Evolutionary conservation across 92 coral and sea anemone species (phyloP), one percentile per base, ranked within the genome.

Genomic region (Micromussa lordhowensis): DNA sequence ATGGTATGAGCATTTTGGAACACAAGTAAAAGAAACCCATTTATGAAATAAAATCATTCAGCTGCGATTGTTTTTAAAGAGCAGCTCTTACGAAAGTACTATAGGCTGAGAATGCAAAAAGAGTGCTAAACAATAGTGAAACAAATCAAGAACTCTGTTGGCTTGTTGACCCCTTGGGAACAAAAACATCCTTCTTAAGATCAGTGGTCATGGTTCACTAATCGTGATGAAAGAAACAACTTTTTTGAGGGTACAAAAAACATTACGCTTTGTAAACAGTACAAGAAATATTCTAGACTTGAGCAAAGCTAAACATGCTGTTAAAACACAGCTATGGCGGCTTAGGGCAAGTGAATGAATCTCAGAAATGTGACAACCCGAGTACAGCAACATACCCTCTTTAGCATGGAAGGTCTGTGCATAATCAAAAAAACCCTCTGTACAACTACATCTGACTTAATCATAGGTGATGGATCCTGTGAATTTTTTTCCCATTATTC

Each of bases 171-270:
- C 89, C 48, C 77, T 61, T 49, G 72, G 78, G 77, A 77, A 86
- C 89, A 61, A 86, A 86, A 86, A 86, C 89, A 86, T 77, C 82
- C 88, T 85, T 85, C 83, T 86, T 86, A 68, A 86, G 77, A 77
- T 61, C 75, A 51, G 36, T 40, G 89, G 89, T 86, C 83, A 86
- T 17, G 83, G 66, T 86, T 68, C 49, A 49, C 24, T 86, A 77
- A 31, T 78, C 53, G 53, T 53, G 49, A 66, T 77, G 76, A 77
- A 49, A 86, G 83, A 86, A 86, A 84, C 71, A 74, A 84, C 88
- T 84, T 84, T 53, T 73, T 74, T 74, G 77, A 84, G 81, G 58
- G 74, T 74, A 17, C 71, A 74, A 73, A 73, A 84, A 73, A 84
- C 80, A 84, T 32, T 54, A 74, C 13, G 72, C 70, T 53, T 72